Base-by-base conservation (phyloP, 2,113 vertebrate species). In the Ochotona curzoniae region DNA sequence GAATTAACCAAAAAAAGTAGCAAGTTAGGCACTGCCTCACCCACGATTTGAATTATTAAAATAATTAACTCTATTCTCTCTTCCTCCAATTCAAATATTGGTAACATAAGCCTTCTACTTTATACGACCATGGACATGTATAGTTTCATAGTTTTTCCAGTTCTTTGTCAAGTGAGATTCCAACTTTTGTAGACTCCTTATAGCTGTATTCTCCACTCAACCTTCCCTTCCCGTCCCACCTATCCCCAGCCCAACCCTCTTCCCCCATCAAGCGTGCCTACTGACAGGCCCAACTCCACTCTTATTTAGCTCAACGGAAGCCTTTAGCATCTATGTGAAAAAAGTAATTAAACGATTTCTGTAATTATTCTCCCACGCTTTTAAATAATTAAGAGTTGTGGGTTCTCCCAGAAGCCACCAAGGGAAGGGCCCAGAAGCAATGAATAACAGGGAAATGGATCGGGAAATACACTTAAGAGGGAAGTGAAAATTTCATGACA, bases 341-440 rank as follows among this genome's bases (percentile, higher is more conserved):
- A 70, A 93, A 95, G 95, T 95, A 98, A 98, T 98, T 98, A 97
- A 98, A 97, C 96, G 61, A 97, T 93, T 96, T 97, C 96, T 97
- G 96, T 97, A 98, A 98, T 98, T 98, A 98, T 96, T 97, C 70
- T 98, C 86, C 94, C 91, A 95, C 87, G 96, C 95, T 95, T 97
- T 94, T 96, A 97, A 97, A 98, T 98, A 98, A 98, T 97, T 95
- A 97, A 97, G 95, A 95, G 86, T 91, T 94, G 93, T 91, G 96
- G 69, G 0, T 96, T 97, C 93, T 97, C 88, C 94, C 57, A 1
- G 93, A 97, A 98, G 90, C 85, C 96, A 97, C 60, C 60, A 96
- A 30, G 85, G 91, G 1, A 96, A 30, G 85, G 91, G 1, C 49
- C 73, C 78, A 84, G 60, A 44, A 90, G 82, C 9, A 75, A 64